Conservation (phyloP, 2,888 invertebrate species). For the Phortica magna region DNA sequence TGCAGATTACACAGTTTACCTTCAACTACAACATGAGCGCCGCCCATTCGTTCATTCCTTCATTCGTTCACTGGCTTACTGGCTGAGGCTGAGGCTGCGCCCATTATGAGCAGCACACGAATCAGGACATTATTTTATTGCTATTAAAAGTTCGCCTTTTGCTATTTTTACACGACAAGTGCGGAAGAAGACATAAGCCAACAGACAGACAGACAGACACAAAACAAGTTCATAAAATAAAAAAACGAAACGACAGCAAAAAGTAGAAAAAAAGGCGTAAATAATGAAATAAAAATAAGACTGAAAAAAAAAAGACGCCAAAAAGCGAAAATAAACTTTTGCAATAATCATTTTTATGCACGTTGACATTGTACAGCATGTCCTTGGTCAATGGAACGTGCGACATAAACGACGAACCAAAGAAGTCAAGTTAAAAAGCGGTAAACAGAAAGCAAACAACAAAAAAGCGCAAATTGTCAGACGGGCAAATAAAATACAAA, state of each 20-base stretch:
- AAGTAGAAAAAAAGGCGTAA: constrained; percentile 36
- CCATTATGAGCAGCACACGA: neutral
- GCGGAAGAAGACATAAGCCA: constrained; percentile 43
- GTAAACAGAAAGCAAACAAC: neutral
- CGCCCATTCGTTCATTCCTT: no score
- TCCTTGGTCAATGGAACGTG: constrained; percentile 45
- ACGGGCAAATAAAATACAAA: neutral
- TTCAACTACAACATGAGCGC: no score
- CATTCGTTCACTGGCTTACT: no score
- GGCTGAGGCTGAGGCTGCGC: no score
- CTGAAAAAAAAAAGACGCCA: constrained; percentile 36
- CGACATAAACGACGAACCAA: neutral
- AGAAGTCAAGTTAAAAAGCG: neutral
- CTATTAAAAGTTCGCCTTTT: constrained; percentile 21
- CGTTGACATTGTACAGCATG: neutral
- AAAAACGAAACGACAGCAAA: constrained; percentile 19
- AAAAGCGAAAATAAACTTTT: constrained; percentile 11
- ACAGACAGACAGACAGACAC: constrained; percentile 40
- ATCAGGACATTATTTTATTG: neutral
- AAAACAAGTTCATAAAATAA: constrained; percentile 39
- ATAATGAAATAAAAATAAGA: constrained; percentile 29
- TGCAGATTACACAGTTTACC: no score
- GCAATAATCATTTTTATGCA: constrained; percentile 47
- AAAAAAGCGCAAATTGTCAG: constrained; percentile 36
- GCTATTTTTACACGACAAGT: constrained; percentile 54